These are phyloP conservation scores for Leptopterna dolabrata DNA, from an alignment of 2,888 invertebrate genomes.

Conservation along the genomic window DNA sequence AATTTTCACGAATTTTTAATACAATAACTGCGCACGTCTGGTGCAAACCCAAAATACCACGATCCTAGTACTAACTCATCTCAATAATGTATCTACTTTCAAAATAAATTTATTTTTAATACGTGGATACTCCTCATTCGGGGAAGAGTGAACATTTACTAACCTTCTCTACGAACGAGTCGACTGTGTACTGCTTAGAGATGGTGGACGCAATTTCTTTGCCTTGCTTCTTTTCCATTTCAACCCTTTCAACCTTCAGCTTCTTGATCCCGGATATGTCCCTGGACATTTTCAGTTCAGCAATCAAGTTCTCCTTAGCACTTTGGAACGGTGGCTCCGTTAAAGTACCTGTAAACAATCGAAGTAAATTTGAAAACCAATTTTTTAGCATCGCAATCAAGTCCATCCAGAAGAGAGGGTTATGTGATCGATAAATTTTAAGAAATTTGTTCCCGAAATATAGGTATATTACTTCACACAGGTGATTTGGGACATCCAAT, in stretches of 20 bases:
- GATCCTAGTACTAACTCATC: too few relatives aligned
- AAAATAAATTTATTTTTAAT: too few relatives aligned
- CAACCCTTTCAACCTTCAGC: slow-evolving; percentile 88
- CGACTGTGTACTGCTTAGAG: slow-evolving; percentile 84
- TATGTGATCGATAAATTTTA: too few relatives aligned
- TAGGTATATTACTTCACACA: too few relatives aligned
- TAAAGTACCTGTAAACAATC: slow-evolving; percentile 63
- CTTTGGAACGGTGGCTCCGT: slow-evolving; percentile 77
- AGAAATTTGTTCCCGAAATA: too few relatives aligned
- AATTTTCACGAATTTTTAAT: too few relatives aligned
- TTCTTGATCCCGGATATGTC: slow-evolving; percentile 95
- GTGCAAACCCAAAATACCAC: too few relatives aligned
- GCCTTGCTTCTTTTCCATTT: slow-evolving; percentile 84
- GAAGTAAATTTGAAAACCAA: not conserved
- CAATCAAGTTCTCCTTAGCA: slow-evolving; percentile 88
- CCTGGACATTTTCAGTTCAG: slow-evolving; percentile 91
- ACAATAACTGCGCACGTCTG: too few relatives aligned
- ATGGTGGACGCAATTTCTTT: slow-evolving; percentile 87
- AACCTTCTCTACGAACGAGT: slow-evolving; percentile 91
- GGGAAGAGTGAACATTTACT: not conserved
- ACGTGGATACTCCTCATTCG: too few relatives aligned
- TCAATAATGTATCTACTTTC: too few relatives aligned
- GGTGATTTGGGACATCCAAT: too few relatives aligned
- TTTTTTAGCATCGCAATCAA: not conserved
- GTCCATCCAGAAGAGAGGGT: too few relatives aligned